phyloP scores from a whole-genome alignment of 2,888 invertebrate species.

The Pomacea canaliculata region DNA sequence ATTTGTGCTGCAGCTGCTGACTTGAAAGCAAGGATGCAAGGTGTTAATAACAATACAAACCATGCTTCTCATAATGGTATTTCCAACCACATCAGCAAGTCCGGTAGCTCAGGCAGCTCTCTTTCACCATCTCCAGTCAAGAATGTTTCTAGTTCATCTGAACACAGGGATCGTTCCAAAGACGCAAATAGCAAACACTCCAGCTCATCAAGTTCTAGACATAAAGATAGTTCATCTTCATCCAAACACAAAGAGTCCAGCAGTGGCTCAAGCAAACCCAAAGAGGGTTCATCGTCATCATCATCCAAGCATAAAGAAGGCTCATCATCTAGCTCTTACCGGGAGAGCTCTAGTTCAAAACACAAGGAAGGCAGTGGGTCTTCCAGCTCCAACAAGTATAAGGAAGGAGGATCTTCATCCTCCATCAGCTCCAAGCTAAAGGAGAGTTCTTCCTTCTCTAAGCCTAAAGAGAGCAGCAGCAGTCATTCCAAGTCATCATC shows the following conservation, averaged over 20 bases:
- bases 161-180: conserved; percentile 38
- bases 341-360: conserved; percentile 16
- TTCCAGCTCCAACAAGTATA: conserved; percentile 26
- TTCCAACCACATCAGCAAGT: conserved; percentile 1
- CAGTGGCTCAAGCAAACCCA: conserved; percentile 37
- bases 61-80: conserved; percentile 8
- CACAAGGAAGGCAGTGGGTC: not conserved
- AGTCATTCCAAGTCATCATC: conserved; percentile 26
- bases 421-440: conserved; percentile 10
- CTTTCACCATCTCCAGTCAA: conserved; percentile 2
- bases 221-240: conserved; percentile 38
- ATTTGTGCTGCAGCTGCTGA: conserved; percentile 28
- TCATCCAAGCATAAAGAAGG: conserved; percentile 32
- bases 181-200: conserved; percentile 18
- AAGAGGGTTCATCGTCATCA: conserved; percentile 9
- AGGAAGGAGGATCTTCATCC: conserved; percentile 19
- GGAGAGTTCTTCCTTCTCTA: conserved; percentile 36
- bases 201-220: conserved; percentile 34
- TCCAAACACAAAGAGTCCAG: conserved; percentile 34
- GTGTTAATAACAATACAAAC: not conserved
- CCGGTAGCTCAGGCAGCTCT: not conserved
- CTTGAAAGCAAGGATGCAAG: conserved; percentile 31
- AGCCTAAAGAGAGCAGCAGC: conserved; percentile 31
- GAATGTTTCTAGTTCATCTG: conserved; percentile 34
- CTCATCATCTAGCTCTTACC: conserved; percentile 13